Base-by-base conservation (phyloP, 1,140 invertebrate species). In the Augochlora pura region DNA sequence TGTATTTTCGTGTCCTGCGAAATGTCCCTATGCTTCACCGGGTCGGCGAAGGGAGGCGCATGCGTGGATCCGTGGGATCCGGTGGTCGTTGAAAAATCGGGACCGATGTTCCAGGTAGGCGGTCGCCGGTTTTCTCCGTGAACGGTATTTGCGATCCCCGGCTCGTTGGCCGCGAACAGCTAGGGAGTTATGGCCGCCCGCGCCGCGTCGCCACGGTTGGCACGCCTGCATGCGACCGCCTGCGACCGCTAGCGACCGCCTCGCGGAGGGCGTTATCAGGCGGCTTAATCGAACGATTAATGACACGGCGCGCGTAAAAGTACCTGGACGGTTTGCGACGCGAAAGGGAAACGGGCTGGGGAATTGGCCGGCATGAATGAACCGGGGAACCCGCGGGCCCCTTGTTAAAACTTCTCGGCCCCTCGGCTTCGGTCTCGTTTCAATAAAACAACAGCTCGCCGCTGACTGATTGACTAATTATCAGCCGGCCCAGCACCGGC, bases 401-500 rank as follows among this genome's bases (percentile, higher is more conserved):
- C 54, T 88, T 85, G 87, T 89, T 88, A 89, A 82, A 69, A 52
- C 32, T 32, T 32, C 32, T 74, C 21, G 65, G 76, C 62, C 72
- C 62, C 67, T 59, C 67, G 76, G 60, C 25, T 66, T 66, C 52
- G 74, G 38, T 49, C 64, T 65, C 64, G 80, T 85, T 83, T 79
- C 60, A 74, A 86, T 85, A 84, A 89, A 86, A 88, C 75, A 82
- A 75, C 60, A 52, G 21, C 16, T 27, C 32, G 38, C 54, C 74
- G 65, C 75, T 87, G 87, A 90, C 71, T 77, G 84, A 90, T 90
- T 87, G 80, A 89, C 84, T 88, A 89, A 90, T 90, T 90, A 90
- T 84, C 79, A 62, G 71, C 39, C 46, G 78, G 32, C 70, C 67
- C 60, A 73, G 70, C 83, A n/a, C 75, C 70, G 46, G 52, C 78